These are phyloP conservation scores for Xiphophorus maculatus DNA, from an alignment of 2,113 vertebrate genomes.

Conservation along the genomic window DNA sequence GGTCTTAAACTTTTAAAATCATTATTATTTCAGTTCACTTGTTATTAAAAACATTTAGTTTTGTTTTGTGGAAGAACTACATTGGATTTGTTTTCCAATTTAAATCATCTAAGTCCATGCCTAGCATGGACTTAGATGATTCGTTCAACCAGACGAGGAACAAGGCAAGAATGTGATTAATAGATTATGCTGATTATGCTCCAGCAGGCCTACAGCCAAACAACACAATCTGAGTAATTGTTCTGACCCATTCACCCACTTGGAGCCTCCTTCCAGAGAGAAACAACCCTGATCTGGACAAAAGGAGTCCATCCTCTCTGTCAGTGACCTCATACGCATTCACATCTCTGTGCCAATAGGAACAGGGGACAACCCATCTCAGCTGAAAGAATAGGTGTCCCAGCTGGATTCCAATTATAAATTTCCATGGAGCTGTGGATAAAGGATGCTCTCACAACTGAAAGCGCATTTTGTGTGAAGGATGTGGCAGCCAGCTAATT, in stretches of 20 bases:
- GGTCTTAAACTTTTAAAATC: background rate
- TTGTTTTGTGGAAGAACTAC: background rate
- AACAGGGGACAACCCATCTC: conserved; percentile 5
- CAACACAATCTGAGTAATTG: conserved; percentile 53
- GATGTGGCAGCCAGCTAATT: conserved; percentile 57
- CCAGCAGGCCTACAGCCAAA: conserved; percentile 42
- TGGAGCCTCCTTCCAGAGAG: conserved; percentile 24
- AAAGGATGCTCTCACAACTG: conserved; percentile 48
- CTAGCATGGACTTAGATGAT: background rate
- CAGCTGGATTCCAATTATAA: conserved; percentile 38
- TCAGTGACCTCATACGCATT: conserved; percentile 20
- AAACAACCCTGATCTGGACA: conserved; percentile 38
- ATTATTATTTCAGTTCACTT: background rate
- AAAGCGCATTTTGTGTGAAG: conserved; percentile 39
- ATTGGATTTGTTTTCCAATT: background rate
- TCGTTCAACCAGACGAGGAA: conserved; percentile 18
- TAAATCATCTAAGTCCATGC: no score
- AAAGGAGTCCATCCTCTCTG: conserved; percentile 3
- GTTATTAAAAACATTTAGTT: background rate
- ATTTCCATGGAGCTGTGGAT: conserved; percentile 34
- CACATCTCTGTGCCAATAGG: conserved; percentile 27
- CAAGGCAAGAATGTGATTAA: conserved; percentile 57
- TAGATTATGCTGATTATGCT: conserved; percentile 52
- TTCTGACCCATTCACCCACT: conserved; percentile 58
- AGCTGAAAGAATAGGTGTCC: conserved; percentile 24